Evolutionary conservation across 2,888 invertebrate species (phyloP).

Genomic region (Leptura quadrifasciata): DNA sequence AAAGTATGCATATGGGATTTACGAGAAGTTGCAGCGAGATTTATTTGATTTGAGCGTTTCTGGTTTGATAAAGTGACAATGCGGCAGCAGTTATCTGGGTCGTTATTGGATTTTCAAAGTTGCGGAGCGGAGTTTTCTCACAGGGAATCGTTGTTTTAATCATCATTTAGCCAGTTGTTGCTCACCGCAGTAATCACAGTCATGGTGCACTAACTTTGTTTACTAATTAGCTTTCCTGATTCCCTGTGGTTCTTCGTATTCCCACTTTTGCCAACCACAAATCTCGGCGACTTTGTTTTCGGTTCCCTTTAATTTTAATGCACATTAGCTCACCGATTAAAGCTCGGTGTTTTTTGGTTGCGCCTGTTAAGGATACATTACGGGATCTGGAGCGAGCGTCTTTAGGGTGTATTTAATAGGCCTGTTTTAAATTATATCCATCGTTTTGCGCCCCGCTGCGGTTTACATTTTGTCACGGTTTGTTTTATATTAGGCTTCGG

Average conservation of each 20-base stretch:
- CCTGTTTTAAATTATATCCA: slow-evolving; percentile 27
- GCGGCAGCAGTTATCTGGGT: slow-evolving; percentile 28
- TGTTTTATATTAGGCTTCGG: slow-evolving; percentile 20
- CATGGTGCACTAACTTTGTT: slow-evolving; percentile 62
- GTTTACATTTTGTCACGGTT: slow-evolving; percentile 28
- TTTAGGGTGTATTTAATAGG: slow-evolving; percentile 24
- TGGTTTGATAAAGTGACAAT: slow-evolving; percentile 27
- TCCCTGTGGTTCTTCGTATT: slow-evolving; percentile 33
- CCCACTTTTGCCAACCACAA: slow-evolving; percentile 15
- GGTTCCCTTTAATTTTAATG: slow-evolving; percentile 22
- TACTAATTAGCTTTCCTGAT: slow-evolving; percentile 58
- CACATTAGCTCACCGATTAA: slow-evolving; percentile 17
- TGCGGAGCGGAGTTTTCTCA: slow-evolving; percentile 54
- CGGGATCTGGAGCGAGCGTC: slow-evolving; percentile 12
- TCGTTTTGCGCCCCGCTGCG: slow-evolving; percentile 22
- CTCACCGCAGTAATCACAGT: slow-evolving; percentile 61
- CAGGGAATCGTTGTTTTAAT: slow-evolving; percentile 62
- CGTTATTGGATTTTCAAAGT: slow-evolving; percentile 59
- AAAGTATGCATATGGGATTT: slow-evolving; percentile 7
- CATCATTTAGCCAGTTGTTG: slow-evolving; percentile 62
- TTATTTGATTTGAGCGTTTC: slow-evolving; percentile 19
- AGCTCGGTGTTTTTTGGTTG: slow-evolving; percentile 19
- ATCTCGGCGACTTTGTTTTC: slow-evolving; percentile 5
- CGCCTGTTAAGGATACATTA: slow-evolving; percentile 20
- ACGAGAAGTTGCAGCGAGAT: slow-evolving; percentile 2